Base-by-base conservation (phyloP, 2,888 invertebrate species). In the Chymomyza caudatula region DNA sequence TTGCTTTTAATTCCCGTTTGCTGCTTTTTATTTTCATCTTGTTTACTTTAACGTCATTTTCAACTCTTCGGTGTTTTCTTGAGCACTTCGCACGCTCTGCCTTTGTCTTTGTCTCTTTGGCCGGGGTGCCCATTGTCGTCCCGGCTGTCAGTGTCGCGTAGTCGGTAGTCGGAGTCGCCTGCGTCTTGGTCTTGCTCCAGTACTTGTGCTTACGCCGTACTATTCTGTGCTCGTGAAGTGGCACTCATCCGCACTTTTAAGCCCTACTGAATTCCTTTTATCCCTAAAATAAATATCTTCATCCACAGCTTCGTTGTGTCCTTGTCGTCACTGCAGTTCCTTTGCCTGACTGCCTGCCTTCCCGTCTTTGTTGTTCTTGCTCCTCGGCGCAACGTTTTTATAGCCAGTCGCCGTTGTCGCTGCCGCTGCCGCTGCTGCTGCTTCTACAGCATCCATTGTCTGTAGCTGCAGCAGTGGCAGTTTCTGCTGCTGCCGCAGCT, bases 261-360 rank as follows among this genome's bases (percentile, higher is more conserved):
- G 86, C 84, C 80, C 79, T 81, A 86, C 86, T 86, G 87, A 88
- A 88, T 87, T 87, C 84, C 86, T 86, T 87, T 88, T 88, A 88
- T 88, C 88, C 88, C 86, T 86, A 87, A 88, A 87, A 88, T 87
- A 88, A 88, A 88, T 88, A 88, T 87, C 85, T 86, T 85, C 86
- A 85, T 86, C 86, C 77, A 83, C 77, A 73, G 77, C 73, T 67
- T 60, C 60, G 68, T 11, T 37, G 29, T 37, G 44, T 63, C 25
- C 23, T 65, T 62, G 57, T 47, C 61, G 53, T 25, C 44, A 25
- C 29, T 62, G 52, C 56, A 63, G 51, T 63, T 20, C 20, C 17
- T 13, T 25, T 29, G 15, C 63, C 67, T 66, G 67, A 62, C 60
- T 63, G 58, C 57, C 60, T 62, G n/a, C n/a, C n/a, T 59, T 3